phyloP scores from a whole-genome alignment of 2,113 vertebrate genomes.

The Pholis gunnellus region DNA sequence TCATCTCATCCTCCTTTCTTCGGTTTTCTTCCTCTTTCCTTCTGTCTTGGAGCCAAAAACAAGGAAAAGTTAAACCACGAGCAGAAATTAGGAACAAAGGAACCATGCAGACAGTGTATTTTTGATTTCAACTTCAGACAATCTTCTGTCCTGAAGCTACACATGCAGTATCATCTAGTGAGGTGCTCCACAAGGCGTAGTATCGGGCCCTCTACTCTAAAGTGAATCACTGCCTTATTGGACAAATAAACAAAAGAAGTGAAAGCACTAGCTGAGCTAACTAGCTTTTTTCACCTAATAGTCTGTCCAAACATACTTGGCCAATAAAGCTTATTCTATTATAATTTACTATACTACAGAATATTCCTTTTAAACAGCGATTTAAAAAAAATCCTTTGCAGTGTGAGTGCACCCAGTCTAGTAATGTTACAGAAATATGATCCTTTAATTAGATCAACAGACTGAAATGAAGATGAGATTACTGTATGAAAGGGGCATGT shows the following conservation, averaged over 20 bases:
- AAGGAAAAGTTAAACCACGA: slow-evolving; percentile 32
- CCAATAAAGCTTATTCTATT: background rate
- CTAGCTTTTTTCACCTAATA: background rate
- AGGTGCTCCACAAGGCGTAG: background rate
- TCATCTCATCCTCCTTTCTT: slow-evolving; percentile 38
- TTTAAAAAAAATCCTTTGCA: too few relatives aligned
- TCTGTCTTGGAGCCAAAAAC: slow-evolving; percentile 43
- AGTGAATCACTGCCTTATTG: background rate
- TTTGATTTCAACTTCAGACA: background rate
- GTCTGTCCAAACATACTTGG: background rate
- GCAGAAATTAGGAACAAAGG: background rate
- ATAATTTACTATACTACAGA: background rate
- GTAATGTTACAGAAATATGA: background rate
- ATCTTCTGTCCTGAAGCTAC: background rate
- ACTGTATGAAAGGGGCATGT: too few relatives aligned
- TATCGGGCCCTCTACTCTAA: background rate
- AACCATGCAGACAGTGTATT: background rate
- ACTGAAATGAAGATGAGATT: background rate
- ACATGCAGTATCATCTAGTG: background rate
- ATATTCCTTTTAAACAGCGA: background rate
- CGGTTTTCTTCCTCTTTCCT: slow-evolving; percentile 59
- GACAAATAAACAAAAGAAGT: background rate
- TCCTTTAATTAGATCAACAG: background rate
- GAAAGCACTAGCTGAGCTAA: background rate
- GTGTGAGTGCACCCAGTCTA: background rate